A percentile compares a stretch with the other conserved stretches of the same genome.
These are phyloP conservation scores for Scaptomyza montana DNA, from an alignment of 1,140 invertebrate species.

Conservation along the genomic window DNA sequence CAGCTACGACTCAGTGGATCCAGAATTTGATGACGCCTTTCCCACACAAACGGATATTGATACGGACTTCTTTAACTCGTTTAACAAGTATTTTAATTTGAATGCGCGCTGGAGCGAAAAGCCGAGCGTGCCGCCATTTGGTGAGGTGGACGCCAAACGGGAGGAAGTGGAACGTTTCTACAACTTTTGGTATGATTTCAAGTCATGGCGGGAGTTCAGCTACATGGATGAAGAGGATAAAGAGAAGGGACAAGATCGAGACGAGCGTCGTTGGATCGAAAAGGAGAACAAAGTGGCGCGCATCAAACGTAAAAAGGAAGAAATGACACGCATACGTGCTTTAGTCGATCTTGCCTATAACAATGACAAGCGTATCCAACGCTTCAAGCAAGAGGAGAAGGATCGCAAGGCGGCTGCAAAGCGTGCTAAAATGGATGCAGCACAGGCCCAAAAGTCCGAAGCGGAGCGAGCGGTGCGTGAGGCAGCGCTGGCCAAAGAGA, in stretches of 20 bases:
- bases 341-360: slow-evolving; percentile 97
- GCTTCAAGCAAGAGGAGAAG: slow-evolving; percentile 97
- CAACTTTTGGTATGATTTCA: slow-evolving; percentile 98
- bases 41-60: slow-evolving; percentile 91
- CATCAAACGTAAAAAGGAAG: slow-evolving; percentile 97
- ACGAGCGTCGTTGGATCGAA: slow-evolving; percentile 98
- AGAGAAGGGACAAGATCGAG: slow-evolving; percentile 97
- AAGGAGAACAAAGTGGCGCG: slow-evolving; percentile 97
- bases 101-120: slow-evolving; percentile 97
- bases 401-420: slow-evolving; percentile 95
- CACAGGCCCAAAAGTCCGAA: slow-evolving; percentile 91
- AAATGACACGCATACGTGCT: slow-evolving; percentile 94
- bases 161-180: slow-evolving; percentile 94
- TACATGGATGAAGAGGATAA: slow-evolving; percentile 99
- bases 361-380: slow-evolving; percentile 95
- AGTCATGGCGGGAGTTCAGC: slow-evolving; percentile 99
- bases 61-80: slow-evolving; percentile 93
- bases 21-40: slow-evolving; percentile 95
- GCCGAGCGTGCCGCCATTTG: slow-evolving; percentile 93
- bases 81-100: slow-evolving; percentile 91
- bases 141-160: slow-evolving; percentile 88
- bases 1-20: slow-evolving; percentile 98
- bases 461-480: slow-evolving; percentile 90
- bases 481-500: slow-evolving; percentile 91
- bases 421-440: slow-evolving; percentile 94